These are phyloP conservation scores for Lasioglossum vierecki DNA, from an alignment of 2,888 invertebrate species.

Conservation along the genomic window DNA sequence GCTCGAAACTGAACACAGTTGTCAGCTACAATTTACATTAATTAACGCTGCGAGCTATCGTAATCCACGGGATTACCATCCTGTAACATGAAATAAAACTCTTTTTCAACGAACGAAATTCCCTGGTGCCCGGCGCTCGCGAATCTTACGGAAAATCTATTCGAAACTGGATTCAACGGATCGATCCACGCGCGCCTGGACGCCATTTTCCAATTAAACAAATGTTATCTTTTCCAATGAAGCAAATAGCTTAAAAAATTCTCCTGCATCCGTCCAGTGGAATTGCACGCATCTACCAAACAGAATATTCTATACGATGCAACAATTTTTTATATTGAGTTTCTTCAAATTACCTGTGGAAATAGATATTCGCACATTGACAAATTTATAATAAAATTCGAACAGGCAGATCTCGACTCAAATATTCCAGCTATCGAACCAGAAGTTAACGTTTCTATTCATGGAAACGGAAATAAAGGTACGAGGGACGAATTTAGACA, in stretches of 20 bases:
- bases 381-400: neutral
- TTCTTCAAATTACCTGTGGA: neutral
- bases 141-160: too few species aligned
- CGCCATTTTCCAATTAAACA: neutral
- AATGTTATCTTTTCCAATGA: neutral
- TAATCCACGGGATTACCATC: neutral
- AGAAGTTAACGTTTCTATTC: too few species aligned
- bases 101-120: neutral
- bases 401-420: too few species aligned
- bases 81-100: neutral
- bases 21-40: neutral
- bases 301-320: neutral
- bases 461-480: too few species aligned
- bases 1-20: constrained; percentile 1
- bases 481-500: too few species aligned
- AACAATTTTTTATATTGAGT: neutral
- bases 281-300: neutral
- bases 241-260: neutral
- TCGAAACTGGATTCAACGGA: neutral
- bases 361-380: neutral
- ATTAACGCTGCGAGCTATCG: neutral
- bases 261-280: neutral
- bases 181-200: neutral
- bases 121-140: too few species aligned
- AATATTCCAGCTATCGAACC: too few species aligned